A percentile compares a stretch with the other conserved stretches of the same genome.
These are phyloP conservation scores for Drosophila rufa DNA, from an alignment of 1,140 invertebrate species.

Conservation along the genomic window DNA sequence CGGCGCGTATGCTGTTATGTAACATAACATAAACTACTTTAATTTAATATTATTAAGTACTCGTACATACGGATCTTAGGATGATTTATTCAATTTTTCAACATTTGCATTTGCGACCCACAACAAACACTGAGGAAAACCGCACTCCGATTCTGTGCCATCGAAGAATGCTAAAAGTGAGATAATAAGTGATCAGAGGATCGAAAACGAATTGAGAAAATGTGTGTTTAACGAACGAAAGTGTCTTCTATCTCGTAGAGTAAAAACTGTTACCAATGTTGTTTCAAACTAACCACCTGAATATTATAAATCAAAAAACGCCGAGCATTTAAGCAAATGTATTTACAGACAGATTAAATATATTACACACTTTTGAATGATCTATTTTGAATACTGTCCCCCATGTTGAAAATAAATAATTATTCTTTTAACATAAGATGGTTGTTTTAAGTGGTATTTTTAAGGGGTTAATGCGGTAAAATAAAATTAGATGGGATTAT, in stretches of 20 bases:
- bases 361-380: constrained; percentile 64
- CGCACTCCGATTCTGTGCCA: constrained; percentile 66
- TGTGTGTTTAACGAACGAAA: constrained; percentile 33
- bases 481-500: too few relatives aligned
- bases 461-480: background rate
- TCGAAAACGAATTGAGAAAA: constrained; percentile 41
- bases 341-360: constrained; percentile 55
- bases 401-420: constrained; percentile 80
- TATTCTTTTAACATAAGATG: constrained; percentile 65
- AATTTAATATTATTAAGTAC: constrained; percentile 81
- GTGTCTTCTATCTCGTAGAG: constrained; percentile 61
- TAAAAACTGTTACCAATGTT: constrained; percentile 55
- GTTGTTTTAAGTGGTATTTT: background rate
- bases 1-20: constrained; percentile 65
- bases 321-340: constrained; percentile 65
- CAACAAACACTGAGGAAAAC: constrained; percentile 8
- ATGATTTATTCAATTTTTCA: constrained; percentile 77
- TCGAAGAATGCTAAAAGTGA: constrained; percentile 34
- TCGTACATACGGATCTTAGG: constrained; percentile 67
- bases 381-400: constrained; percentile 66
- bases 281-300: constrained; percentile 73
- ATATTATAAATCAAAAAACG: constrained; percentile 57
- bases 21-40: constrained; percentile 74
- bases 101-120: constrained; percentile 58
- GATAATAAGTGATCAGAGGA: constrained; percentile 51